Conservation (phyloP, 2,888 invertebrate genomes). For the Ochlodes sylvanus region DNA sequence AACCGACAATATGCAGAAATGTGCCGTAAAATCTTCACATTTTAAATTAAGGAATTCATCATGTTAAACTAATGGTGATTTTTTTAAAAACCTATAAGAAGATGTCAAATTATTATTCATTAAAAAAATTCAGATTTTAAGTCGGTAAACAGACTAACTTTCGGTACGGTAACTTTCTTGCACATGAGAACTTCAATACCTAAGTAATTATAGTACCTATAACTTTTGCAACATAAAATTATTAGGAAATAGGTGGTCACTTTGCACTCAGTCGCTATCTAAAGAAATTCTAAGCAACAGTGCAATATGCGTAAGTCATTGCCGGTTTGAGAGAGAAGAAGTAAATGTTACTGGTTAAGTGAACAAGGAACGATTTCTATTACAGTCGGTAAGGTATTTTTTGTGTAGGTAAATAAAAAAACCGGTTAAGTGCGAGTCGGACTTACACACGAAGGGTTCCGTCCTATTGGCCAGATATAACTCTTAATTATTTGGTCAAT, state of each 20-base stretch:
- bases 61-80: too few species aligned
- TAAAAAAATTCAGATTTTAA: too few species aligned
- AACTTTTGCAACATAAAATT: not conserved
- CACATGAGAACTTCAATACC: too few species aligned
- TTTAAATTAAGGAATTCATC: too few species aligned
- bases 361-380: conserved; percentile 18
- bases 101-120: too few species aligned
- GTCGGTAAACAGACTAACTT: too few species aligned
- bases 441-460: not conserved
- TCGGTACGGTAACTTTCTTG: too few species aligned
- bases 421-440: not conserved
- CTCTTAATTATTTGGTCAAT: too few species aligned
- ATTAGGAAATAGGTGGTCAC: conserved; percentile 13
- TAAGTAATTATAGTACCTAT: too few species aligned
- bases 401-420: conserved; percentile 26
- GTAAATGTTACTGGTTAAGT: conserved; percentile 8
- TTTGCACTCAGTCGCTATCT: conserved; percentile 14
- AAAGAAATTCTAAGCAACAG: conserved; percentile 14
- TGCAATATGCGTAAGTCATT: conserved; percentile 18
- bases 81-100: too few species aligned
- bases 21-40: too few species aligned
- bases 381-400: not conserved
- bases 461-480: not conserved
- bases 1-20: too few species aligned
- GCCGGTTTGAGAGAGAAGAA: conserved; percentile 12